A percentile compares a stretch with the other conserved stretches of the same genome.
phyloP scores from a whole-genome alignment of 2,888 invertebrate species.

The Heliconius sara region DNA sequence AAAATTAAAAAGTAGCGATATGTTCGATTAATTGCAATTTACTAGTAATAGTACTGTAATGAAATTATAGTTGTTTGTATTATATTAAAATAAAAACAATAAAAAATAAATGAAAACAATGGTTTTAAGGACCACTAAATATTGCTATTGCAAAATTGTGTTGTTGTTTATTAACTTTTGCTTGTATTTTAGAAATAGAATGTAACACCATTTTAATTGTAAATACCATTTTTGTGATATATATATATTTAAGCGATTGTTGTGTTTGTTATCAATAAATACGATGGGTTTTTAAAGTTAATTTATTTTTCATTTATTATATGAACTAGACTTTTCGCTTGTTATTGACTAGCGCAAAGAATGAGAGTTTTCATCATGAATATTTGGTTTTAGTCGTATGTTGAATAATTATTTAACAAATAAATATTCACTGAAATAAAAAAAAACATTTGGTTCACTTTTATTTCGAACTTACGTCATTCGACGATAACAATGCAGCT shows the following conservation, averaged over 20 bases:
- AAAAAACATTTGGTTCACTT: too few relatives aligned
- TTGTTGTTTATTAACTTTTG: background rate
- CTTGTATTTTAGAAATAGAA: background rate
- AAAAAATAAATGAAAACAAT: background rate
- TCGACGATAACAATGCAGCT: too few relatives aligned
- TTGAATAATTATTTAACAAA: too few relatives aligned
- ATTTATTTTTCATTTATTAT: slow-evolving; percentile 11
- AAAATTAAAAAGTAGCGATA: background rate
- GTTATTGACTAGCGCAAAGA: too few relatives aligned
- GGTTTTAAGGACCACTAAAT: background rate
- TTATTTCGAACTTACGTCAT: too few relatives aligned
- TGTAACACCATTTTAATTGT: background rate
- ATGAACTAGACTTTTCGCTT: background rate
- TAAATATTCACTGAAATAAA: too few relatives aligned
- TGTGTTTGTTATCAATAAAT: slow-evolving; percentile 35
- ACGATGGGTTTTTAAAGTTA: slow-evolving; percentile 25
- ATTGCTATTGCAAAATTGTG: background rate
- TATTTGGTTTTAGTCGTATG: too few relatives aligned
- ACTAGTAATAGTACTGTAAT: too few relatives aligned
- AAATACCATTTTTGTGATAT: slow-evolving; percentile 29
- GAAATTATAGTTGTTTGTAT: background rate
- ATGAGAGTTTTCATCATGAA: too few relatives aligned
- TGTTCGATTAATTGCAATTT: background rate
- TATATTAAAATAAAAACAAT: background rate
- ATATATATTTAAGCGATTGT: slow-evolving; percentile 26